These are phyloP conservation scores for Selene dorsalis DNA, from an alignment of 2,797 vertebrate genomes.

Conservation along the genomic window DNA sequence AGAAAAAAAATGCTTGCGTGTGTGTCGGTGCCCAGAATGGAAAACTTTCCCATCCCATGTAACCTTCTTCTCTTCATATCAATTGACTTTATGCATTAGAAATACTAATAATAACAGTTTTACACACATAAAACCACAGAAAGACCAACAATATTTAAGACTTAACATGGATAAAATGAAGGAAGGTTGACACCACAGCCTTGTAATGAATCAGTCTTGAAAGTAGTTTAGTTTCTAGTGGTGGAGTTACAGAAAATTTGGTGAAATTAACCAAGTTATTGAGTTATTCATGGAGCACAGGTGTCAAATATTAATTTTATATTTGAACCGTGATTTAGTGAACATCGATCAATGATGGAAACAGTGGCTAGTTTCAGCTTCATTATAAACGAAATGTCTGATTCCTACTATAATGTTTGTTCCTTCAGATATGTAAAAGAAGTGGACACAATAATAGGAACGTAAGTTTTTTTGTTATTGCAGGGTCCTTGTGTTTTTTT, in stretches of 20 bases:
- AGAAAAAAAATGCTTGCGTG: background rate
- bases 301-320: no score
- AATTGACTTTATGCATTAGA: background rate
- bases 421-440: background rate
- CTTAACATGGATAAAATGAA: no score
- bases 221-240: no score
- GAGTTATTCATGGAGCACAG: no score
- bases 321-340: no score
- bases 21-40: background rate
- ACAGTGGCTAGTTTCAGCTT: background rate
- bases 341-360: background rate
- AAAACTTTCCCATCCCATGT: background rate
- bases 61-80: background rate
- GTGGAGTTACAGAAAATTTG: no score
- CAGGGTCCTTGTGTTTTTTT: background rate
- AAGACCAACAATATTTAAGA: background rate
- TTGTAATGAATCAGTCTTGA: no score
- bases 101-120: background rate
- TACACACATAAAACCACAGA: background rate
- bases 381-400: background rate
- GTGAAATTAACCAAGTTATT: no score
- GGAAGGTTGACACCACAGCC: no score
- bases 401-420: no score
- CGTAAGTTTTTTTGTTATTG: no score
- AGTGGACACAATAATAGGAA: no score